Evolutionary conservation across 2,797 vertebrate species (phyloP).

Genomic region (Enteromius thamalakanensis): DNA sequence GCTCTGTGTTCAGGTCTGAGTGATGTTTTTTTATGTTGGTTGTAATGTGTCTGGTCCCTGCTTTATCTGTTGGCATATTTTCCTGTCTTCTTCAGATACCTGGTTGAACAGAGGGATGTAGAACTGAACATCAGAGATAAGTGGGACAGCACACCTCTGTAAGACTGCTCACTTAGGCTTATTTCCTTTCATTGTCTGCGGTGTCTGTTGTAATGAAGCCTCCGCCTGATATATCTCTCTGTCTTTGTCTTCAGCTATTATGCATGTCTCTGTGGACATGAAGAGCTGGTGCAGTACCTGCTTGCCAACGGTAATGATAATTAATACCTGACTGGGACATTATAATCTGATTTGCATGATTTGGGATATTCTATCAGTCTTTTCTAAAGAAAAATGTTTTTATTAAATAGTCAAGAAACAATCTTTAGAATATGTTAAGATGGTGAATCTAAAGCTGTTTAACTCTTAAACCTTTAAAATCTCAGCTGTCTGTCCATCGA

Average conservation of each 20-base stretch:
- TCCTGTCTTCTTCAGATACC: conserved; percentile 77
- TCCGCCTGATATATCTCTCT: background rate
- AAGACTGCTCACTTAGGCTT: conserved; percentile 70
- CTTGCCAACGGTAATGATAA: conserved; percentile 84
- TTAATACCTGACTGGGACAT: background rate
- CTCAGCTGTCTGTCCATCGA: too few species aligned
- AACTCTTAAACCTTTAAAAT: too few species aligned
- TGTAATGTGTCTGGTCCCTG: background rate
- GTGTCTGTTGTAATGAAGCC: background rate
- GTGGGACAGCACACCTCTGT: conserved; percentile 97
- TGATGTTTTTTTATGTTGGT: background rate
- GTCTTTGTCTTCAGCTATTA: conserved; percentile 83
- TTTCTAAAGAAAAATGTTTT: background rate
- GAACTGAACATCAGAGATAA: conserved; percentile 96
- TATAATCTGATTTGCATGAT: background rate
- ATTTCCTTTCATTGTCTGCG: background rate
- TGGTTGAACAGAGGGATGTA: conserved; percentile 95
- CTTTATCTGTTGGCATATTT: background rate
- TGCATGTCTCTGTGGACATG: conserved; percentile 94
- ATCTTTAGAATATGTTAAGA: background rate
- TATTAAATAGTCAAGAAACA: background rate
- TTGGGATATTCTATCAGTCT: background rate
- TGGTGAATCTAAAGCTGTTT: background rate
- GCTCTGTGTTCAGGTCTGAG: background rate
- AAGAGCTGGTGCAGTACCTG: conserved; percentile 94